Percentiles rank a stretch among this genome's conserved stretches.
Conservation (phyloP, 2,888 invertebrate genomes). For the Sminthurinus aureus region DNA sequence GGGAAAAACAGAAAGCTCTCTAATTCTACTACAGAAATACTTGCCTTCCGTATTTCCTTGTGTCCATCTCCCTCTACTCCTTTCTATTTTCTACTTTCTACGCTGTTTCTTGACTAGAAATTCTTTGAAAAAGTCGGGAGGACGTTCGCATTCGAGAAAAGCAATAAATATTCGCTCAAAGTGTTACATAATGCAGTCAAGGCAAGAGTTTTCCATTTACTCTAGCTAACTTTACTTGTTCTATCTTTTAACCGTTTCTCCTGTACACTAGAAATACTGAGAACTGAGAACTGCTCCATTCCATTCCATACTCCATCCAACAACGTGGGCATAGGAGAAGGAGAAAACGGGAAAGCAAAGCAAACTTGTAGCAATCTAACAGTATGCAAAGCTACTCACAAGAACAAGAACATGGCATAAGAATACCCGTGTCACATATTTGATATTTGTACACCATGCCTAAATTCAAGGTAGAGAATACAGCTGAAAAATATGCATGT, state of each 20-base stretch:
- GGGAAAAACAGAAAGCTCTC: slow-evolving; percentile 17
- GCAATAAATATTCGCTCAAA: slow-evolving; percentile 35
- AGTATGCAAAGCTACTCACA: not conserved
- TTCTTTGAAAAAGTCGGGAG: slow-evolving; percentile 20
- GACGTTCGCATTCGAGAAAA: slow-evolving; percentile 34
- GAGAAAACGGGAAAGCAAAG: not conserved
- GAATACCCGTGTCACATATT: no score
- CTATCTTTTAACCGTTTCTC: not conserved
- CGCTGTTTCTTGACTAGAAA: not conserved
- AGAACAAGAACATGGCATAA: not conserved
- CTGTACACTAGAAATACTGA: not conserved
- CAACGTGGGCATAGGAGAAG: not conserved
- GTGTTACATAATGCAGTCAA: slow-evolving; percentile 34
- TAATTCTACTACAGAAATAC: no score
- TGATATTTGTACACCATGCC: no score
- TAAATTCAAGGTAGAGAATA: no score
- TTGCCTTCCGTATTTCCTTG: not conserved
- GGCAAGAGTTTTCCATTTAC: slow-evolving; percentile 14
- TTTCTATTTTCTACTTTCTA: not conserved
- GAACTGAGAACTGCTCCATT: not conserved
- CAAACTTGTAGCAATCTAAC: not conserved
- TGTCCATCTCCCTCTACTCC: not conserved
- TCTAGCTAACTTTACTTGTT: not conserved
- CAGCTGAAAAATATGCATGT: no score
- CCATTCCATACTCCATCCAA: not conserved